Evolutionary conservation across 1,140 invertebrate genomes (phyloP), one percentile per base, ranked within the genome.

Genomic region (Lepidotrigona ventralis): DNA sequence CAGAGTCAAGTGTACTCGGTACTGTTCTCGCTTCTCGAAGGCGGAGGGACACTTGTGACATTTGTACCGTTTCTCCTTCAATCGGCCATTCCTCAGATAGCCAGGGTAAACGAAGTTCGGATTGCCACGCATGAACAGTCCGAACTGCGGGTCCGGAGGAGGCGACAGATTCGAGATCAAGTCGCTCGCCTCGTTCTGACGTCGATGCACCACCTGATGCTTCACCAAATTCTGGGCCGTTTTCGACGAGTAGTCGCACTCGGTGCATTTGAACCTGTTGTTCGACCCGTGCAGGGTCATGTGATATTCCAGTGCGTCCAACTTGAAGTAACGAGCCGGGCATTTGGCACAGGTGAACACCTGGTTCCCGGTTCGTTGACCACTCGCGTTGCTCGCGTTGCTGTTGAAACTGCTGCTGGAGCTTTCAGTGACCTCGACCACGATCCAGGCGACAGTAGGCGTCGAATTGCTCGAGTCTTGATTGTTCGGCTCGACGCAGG

Each of bases 31-130:
- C 92, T 98, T 98, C 89, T 98, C 97, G 93, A 98, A 98, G 0
- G 97, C 97, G 29, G 97, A 98, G 0, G 98, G 98, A 92, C 98
- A 98, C 94, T 98, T 98, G 84, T 96, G 95, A 87, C 97, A 98
- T 92, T 97, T 97, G 91, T 97, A 97, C 1, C 97, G 95, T 90
- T 97, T 97, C 90, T 97, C 96, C 91, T 97, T 97, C 77, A 96
- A 92, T 33, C 95, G 94, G 8, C 97, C 97, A 89, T 97, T 97
- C 91, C 97, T 97, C 29, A 97, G 90, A 76, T 96, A 97, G 12
- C 96, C 96, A 1, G 96, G 96, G 91, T 97, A 97, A 53, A 96
- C 95, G 90, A 97, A 97, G 82, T 97, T 96, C 14, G 96, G 96
- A 93, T 97, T 97, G 21, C 97, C 97, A 69, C 95, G 94, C 95